Conservation (phyloP, 2,888 invertebrate genomes). For the Lucinisca nassula region DNA sequence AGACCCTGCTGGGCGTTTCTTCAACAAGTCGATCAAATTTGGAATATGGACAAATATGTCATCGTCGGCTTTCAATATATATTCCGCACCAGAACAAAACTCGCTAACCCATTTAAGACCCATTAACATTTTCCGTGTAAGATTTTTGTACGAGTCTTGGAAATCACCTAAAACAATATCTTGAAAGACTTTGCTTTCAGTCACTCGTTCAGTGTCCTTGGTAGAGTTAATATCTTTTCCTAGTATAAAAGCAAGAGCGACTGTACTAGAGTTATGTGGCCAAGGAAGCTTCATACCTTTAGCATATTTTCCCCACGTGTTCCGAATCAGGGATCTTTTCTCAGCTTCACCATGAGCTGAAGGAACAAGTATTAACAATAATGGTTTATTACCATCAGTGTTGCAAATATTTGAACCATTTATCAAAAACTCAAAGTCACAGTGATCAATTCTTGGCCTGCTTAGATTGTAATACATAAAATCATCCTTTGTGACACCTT, state of each 20-base stretch:
- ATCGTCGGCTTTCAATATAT: slow-evolving; percentile 71
- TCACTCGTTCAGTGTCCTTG: slow-evolving; percentile 22
- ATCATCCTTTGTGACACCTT: too few relatives aligned
- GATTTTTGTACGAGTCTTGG: slow-evolving; percentile 67
- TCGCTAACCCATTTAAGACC: slow-evolving; percentile 68
- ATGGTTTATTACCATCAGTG: slow-evolving; percentile 39
- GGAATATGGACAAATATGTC: slow-evolving; percentile 72
- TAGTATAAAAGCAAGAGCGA: slow-evolving; percentile 71
- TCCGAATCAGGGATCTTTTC: slow-evolving; percentile 71
- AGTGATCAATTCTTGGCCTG: slow-evolving; percentile 58
- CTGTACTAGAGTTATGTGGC: neutral
- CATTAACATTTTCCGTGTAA: slow-evolving; percentile 70
- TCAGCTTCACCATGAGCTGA: slow-evolving; percentile 62
- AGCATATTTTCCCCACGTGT: slow-evolving; percentile 72
- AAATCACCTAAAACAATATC: slow-evolving; percentile 73
- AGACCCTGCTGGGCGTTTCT: slow-evolving; percentile 29
- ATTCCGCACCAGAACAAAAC: slow-evolving; percentile 65
- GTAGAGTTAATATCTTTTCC: slow-evolving; percentile 40
- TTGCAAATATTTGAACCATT: slow-evolving; percentile 56
- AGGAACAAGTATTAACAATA: slow-evolving; percentile 71
- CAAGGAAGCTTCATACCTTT: slow-evolving; percentile 43
- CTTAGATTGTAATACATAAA: slow-evolving; percentile 60
- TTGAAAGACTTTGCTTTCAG: slow-evolving; percentile 56
- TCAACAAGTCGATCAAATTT: slow-evolving; percentile 42
- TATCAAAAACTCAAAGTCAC: slow-evolving; percentile 53